Evolutionary conservation across 2,888 invertebrate species (phyloP), one percentile per base, ranked within the genome.

Genomic region (Leptarthrus brevirostris): DNA sequence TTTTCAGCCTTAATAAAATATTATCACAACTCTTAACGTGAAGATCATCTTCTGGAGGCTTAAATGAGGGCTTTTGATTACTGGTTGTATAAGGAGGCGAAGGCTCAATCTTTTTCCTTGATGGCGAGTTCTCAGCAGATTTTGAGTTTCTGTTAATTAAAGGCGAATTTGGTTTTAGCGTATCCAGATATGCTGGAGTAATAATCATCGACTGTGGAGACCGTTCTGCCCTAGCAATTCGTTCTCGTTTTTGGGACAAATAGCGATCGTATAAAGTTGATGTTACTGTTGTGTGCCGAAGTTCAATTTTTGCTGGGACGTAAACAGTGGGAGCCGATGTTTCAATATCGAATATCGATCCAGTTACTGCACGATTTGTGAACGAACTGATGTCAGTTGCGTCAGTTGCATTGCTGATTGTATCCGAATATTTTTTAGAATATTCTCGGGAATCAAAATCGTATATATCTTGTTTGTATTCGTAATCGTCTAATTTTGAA

Each of bases 201-300:
- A n/a, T 49, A 4, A 79, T 77, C 52, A 83, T 82, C 3, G 84
- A 82, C 44, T 82, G 78, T 18, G 84, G 83, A 3, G 83, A 83
- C 49, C 80, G 81, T 30, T 82, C 83, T 22, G 80, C 80, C 53
- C 80, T 79, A 26, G 81, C 81, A 76, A 81, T 81, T 77, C 83
- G 82, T 72, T 85, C 83, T 75, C 82, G 81, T 75, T 83, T 84
- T 74, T 85, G 84, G 24, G 83, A 82, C 18, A 85, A 79, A 64
- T 82, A 82, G n/a, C 85, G 84, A 79, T 85, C 85, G 73, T 85
- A 85, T 74, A 85, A 83, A 44, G 85, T 85, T 16, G 85, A 83
- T 3, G 85, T 85, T 22, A 85, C 85, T 12, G 85, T 85, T 47
- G 85, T 83, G 74, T 85, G 85, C 2, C 85, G 83, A 58, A 85